A percentile compares a stretch with the other conserved stretches of the same genome.
These are phyloP conservation scores for Ivindomyrus marchei DNA, from an alignment of 2,113 vertebrate species.

Conservation along the genomic window DNA sequence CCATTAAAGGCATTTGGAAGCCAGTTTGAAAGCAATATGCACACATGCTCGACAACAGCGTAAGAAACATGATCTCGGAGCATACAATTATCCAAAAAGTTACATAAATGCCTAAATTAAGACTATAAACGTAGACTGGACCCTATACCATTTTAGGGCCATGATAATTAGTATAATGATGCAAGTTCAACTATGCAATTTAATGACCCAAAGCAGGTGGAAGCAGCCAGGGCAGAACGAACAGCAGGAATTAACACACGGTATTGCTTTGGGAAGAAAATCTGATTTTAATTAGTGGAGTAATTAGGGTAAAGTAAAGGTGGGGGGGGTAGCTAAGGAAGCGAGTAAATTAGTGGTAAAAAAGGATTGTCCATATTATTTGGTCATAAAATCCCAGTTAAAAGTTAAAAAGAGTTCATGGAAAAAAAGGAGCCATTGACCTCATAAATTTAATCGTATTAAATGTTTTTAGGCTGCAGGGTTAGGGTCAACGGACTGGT, in stretches of 20 bases:
- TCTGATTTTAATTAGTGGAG: slow-evolving; percentile 1
- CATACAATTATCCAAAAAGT: neutral
- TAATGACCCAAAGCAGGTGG: slow-evolving; percentile 6
- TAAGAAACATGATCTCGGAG: neutral
- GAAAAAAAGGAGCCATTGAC: neutral
- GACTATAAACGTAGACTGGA: neutral
- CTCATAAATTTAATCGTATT: neutral
- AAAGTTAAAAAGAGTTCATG: neutral
- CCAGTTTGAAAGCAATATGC: neutral
- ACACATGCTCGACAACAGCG: neutral
- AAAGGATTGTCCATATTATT: neutral
- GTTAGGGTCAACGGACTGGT: neutral
- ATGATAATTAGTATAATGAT: slow-evolving; percentile 8
- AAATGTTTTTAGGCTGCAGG: neutral
- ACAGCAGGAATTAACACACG: neutral
- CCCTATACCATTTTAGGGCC: neutral
- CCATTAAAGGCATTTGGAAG: neutral
- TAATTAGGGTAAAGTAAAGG: slow-evolving; percentile 1
- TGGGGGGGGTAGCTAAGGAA: neutral
- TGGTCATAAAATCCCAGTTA: neutral
- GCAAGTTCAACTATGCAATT: slow-evolving; percentile 2
- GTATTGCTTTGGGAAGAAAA: neutral
- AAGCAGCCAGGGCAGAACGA: neutral
- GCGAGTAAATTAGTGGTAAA: neutral
- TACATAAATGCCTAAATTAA: neutral